Base-by-base conservation (phyloP, 2,797 vertebrate genomes). In the Esox masquinongy region DNA sequence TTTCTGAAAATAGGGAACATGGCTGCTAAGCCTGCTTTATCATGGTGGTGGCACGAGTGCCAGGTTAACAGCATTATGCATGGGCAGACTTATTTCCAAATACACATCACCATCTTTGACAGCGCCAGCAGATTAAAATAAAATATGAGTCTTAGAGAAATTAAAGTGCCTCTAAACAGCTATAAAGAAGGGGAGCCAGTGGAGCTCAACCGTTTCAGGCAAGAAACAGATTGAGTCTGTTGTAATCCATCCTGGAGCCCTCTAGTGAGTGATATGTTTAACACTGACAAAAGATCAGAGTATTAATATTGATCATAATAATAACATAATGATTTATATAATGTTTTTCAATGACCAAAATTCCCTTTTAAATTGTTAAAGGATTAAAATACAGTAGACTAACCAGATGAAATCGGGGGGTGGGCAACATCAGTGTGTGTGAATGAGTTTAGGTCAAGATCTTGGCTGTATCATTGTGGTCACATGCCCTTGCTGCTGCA, bases 41-140 rank as follows among this genome's bases (percentile, higher is more conserved):
- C 86, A 88, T 84, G 72, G 74, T 50, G 66, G 50, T 68, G 83
- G 71, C 59, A 74, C 36, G 64, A n/a, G 50, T 80, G 83, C 82
- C 84, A 85, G 82, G 87, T 81, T 88, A 86, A 84, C 81, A 89
- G 82, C 75, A 83, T 88, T 87, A 88, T 76, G 77, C 82, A 86
- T 74, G 56, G 22, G 24, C 22, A 61, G 77, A 73, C 71, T 80
- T 75, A 84, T 49, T 79, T 47, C 43, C 43, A 61, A 14, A 61
- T 80, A 79, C 68, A 53, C 86, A 85, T 88, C 84, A 87, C 80
- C 79, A 77, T 71, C 67, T 73, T 66, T 88, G 76, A 81, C 84
- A 84, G 76, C 70, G 79, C 75, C 79, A 72, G 74, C 85, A 86
- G 84, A 88, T 88, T 82, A 79, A 82, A 88, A 88, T 84, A 86